Evolutionary conservation across 2,797 vertebrate genomes (phyloP).

Genomic region (Odontamblyopus rebecca): DNA sequence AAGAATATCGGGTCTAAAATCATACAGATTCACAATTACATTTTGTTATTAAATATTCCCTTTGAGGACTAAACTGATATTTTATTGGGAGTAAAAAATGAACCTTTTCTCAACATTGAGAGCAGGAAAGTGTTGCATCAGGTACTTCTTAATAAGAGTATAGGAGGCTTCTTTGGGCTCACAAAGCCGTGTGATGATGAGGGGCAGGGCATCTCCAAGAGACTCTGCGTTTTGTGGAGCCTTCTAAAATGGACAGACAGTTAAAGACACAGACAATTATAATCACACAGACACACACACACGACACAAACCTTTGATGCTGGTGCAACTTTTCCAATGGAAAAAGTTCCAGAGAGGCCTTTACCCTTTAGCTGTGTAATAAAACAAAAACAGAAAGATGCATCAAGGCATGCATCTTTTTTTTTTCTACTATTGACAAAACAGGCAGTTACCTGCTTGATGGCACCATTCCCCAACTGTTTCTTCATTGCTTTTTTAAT

Average conservation of each 20-base stretch:
- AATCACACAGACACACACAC: background rate
- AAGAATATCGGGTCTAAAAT: slow-evolving; percentile 88
- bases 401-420: background rate
- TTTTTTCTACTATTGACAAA: background rate
- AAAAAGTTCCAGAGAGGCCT: slow-evolving; percentile 93
- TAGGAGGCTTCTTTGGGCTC: slow-evolving; percentile 99
- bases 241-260: slow-evolving; percentile 62
- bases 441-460: slow-evolving; percentile 85
- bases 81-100: background rate
- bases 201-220: slow-evolving; percentile 90
- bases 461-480: slow-evolving; percentile 89
- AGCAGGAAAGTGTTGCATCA: slow-evolving; percentile 94
- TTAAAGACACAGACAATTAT: background rate
- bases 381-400: slow-evolving; percentile 9
- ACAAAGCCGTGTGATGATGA: slow-evolving; percentile 96
- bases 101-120: slow-evolving; percentile 91
- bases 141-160: slow-evolving; percentile 94
- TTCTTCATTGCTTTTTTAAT: slow-evolving; percentile 94
- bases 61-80: too few relatives aligned
- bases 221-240: slow-evolving; percentile 81
- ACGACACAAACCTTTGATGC: slow-evolving; percentile 67
- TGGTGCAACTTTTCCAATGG: slow-evolving; percentile 83
- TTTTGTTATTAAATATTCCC: too few relatives aligned
- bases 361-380: slow-evolving; percentile 90
- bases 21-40: background rate